Percentiles rank a stretch among this genome's conserved stretches.
These are phyloP conservation scores for Trichogramma pretiosum DNA, from an alignment of 1,140 invertebrate species.

Conservation along the genomic window DNA sequence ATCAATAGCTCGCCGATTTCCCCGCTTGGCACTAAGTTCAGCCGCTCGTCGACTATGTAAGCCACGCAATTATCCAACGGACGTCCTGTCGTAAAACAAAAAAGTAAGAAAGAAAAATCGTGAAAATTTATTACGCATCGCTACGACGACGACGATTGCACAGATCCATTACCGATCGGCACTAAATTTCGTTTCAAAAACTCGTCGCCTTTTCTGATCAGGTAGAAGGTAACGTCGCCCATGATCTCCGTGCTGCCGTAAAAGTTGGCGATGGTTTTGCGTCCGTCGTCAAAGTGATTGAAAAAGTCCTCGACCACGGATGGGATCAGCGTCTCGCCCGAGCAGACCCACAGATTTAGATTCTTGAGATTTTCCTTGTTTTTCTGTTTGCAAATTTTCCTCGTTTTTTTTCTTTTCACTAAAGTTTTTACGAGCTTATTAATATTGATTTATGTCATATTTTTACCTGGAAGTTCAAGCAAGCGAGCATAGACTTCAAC, in stretches of 20 bases:
- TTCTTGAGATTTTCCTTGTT: slow-evolving; percentile 14
- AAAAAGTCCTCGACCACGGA: slow-evolving; percentile 65
- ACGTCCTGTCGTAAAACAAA: slow-evolving; percentile 40
- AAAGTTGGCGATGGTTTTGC: slow-evolving; percentile 68
- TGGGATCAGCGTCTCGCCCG: slow-evolving; percentile 65
- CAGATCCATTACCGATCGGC: slow-evolving; percentile 78
- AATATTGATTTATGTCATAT: background rate
- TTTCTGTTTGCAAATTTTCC: too few relatives aligned
- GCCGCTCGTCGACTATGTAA: slow-evolving; percentile 66
- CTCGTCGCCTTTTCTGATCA: slow-evolving; percentile 46
- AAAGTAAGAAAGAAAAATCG: background rate
- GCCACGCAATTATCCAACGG: slow-evolving; percentile 71
- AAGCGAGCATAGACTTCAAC: slow-evolving; percentile 66
- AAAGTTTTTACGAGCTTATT: too few relatives aligned
- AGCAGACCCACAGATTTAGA: slow-evolving; percentile 72
- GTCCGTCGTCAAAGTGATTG: slow-evolving; percentile 51
- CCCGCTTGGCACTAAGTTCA: slow-evolving; percentile 56
- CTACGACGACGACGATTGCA: too few relatives aligned
- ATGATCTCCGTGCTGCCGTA: slow-evolving; percentile 84
- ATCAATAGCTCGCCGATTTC: slow-evolving; percentile 73
- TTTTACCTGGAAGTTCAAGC: slow-evolving; percentile 41
- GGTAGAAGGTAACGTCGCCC: slow-evolving; percentile 69
- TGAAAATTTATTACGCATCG: too few relatives aligned
- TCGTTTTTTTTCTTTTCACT: too few relatives aligned
- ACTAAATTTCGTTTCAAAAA: slow-evolving; percentile 57